Conservation (phyloP, 1,140 invertebrate genomes). For the Drosophila yakuba region DNA sequence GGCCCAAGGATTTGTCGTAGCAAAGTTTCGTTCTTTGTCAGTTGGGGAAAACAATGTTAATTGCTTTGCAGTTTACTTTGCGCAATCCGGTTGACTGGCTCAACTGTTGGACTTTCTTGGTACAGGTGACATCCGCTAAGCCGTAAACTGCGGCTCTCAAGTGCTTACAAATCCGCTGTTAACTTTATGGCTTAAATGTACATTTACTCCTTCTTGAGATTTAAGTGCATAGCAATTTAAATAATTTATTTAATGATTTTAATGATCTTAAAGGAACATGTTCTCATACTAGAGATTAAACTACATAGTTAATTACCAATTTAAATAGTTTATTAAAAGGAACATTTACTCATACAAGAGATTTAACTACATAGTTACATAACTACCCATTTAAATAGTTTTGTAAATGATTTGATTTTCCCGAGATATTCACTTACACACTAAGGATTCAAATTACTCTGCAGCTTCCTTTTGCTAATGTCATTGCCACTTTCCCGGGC, state of each 20-base stretch:
- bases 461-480: not conserved
- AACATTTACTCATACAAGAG: too few species aligned
- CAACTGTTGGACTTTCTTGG: slow-evolving; percentile 20
- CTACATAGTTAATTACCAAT: not conserved
- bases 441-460: slow-evolving; percentile 1
- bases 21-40: slow-evolving; percentile 42
- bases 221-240: not conserved
- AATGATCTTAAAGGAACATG: too few species aligned
- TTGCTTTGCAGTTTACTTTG: slow-evolving; percentile 52
- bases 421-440: too few species aligned
- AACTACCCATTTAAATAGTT: too few species aligned
- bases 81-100: slow-evolving; percentile 19
- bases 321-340: too few species aligned
- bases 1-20: slow-evolving; percentile 7
- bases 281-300: too few species aligned
- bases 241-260: too few species aligned
- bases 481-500: not conserved
- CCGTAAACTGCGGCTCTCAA: not conserved
- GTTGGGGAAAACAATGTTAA: slow-evolving; percentile 44
- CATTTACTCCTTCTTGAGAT: too few species aligned
- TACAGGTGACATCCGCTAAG: slow-evolving; percentile 15
- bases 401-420: too few species aligned
- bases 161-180: too few species aligned
- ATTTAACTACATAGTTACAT: too few species aligned
- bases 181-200: not conserved